phyloP scores from a whole-genome alignment of 2,797 vertebrate genomes.

The Monodelphis domestica region DNA sequence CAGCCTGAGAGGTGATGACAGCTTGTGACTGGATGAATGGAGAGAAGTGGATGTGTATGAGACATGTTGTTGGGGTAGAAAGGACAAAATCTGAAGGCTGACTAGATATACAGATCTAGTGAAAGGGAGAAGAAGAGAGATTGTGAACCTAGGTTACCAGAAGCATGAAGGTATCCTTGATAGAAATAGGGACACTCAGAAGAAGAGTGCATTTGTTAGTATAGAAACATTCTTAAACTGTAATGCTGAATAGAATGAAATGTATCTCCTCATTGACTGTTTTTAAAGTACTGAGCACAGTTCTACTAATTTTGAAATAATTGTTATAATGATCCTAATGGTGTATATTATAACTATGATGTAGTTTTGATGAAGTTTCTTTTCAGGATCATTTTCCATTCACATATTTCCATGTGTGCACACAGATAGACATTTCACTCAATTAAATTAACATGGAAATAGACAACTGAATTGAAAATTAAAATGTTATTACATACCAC shows the following conservation, averaged over 20 bases:
- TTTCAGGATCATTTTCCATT: constrained; percentile 1
- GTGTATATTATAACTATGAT: constrained; percentile 21
- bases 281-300: background rate
- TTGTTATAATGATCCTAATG: background rate
- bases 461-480: background rate
- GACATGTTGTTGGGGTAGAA: background rate
- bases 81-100: background rate
- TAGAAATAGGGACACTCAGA: background rate
- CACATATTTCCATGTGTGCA: background rate
- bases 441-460: constrained; percentile 25
- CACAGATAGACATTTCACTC: background rate
- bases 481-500: background rate
- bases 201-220: background rate
- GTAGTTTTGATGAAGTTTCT: constrained; percentile 30
- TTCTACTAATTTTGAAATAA: constrained; percentile 14
- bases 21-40: background rate
- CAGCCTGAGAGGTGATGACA: background rate
- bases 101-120: background rate
- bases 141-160: background rate
- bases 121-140: background rate
- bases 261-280: constrained; percentile 16
- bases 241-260: constrained; percentile 47
- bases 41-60: background rate
- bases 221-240: background rate
- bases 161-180: background rate